phyloP scores from a whole-genome alignment of 1,140 invertebrate genomes.

The Saxidomus purpurata region DNA sequence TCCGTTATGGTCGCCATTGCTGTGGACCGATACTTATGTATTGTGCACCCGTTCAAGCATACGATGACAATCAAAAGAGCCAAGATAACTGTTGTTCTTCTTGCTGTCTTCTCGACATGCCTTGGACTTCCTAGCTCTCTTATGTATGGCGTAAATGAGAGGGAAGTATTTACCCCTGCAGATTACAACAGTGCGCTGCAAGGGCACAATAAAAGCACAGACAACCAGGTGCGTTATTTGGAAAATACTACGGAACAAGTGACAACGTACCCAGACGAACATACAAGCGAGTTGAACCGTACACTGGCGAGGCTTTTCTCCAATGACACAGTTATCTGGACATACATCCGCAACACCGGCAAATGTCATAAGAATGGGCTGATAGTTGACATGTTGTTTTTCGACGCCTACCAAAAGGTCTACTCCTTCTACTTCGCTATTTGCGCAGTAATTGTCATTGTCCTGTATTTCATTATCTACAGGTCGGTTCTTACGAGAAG shows the following conservation, averaged over 20 bases:
- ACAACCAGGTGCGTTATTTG: not conserved
- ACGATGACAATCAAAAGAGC: conserved; percentile 81
- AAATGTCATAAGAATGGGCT: conserved; percentile 62
- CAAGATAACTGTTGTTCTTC: conserved; percentile 75
- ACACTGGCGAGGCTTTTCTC: not conserved
- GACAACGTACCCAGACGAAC: not conserved
- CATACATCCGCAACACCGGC: conserved; percentile 47
- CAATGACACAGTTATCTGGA: not conserved
- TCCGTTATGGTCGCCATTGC: conserved; percentile 83
- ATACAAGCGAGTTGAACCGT: not conserved
- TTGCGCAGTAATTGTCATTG: conserved; percentile 77
- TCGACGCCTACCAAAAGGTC: conserved; percentile 77
- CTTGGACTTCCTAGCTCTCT: conserved; percentile 78
- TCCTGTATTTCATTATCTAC: conserved; percentile 82
- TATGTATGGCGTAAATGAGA: conserved; percentile 65
- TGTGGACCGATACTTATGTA: conserved; percentile 83
- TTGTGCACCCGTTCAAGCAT: conserved; percentile 81
- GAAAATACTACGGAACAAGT: not conserved
- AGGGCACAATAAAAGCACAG: not conserved
- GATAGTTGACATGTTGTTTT: conserved; percentile 69
- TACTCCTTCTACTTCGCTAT: conserved; percentile 78
- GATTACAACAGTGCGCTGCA: not conserved
- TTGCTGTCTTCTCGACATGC: conserved; percentile 74
- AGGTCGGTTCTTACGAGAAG: conserved; percentile 78
- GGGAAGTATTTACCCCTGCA: not conserved